A percentile compares a stretch with the other conserved stretches of the same genome.
Conservation (phyloP, 1,140 invertebrate species). For the Eumeta japonica region DNA sequence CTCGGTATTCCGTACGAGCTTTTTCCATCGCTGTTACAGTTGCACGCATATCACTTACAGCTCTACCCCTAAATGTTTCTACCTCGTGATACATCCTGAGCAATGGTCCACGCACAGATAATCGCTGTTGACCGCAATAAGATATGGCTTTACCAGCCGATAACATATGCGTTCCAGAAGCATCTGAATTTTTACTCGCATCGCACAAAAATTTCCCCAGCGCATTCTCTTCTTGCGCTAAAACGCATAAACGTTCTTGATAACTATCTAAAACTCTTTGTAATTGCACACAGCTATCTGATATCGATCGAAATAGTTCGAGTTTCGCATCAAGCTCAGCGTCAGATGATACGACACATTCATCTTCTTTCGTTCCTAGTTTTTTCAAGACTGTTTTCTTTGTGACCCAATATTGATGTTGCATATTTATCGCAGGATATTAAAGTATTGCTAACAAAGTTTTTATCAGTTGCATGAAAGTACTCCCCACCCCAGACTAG, state of each 20-base stretch:
- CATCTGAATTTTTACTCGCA: conserved; percentile 81
- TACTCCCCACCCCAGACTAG: too few species aligned
- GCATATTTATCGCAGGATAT: conserved; percentile 69
- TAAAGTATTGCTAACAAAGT: background rate
- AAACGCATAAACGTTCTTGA: conserved; percentile 88
- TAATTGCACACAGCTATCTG: conserved; percentile 85
- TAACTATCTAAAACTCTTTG: conserved; percentile 91
- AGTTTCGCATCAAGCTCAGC: conserved; percentile 96
- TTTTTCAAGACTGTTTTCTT: conserved; percentile 94
- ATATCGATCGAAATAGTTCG: conserved; percentile 93
- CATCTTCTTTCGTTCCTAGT: conserved; percentile 96
- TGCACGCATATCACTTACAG: conserved; percentile 87
- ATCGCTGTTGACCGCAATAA: conserved; percentile 92
- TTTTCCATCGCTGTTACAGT: conserved; percentile 95
- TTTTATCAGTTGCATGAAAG: background rate
- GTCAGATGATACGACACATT: conserved; percentile 93
- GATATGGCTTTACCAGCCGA: conserved; percentile 91
- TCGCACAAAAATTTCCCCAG: conserved; percentile 94
- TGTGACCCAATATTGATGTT: conserved; percentile 97
- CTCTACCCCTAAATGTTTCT: conserved; percentile 92
- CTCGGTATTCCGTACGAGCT: conserved; percentile 92
- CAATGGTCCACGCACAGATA: conserved; percentile 82
- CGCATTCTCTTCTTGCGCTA: conserved; percentile 94
- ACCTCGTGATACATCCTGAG: conserved; percentile 89
- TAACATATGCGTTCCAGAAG: conserved; percentile 87